Evolutionary conservation across 30 jellyfish, hydroid and myxozoan species (phyloP), one percentile per base, ranked within the genome.

Genomic region (Aurelia sp.): DNA sequence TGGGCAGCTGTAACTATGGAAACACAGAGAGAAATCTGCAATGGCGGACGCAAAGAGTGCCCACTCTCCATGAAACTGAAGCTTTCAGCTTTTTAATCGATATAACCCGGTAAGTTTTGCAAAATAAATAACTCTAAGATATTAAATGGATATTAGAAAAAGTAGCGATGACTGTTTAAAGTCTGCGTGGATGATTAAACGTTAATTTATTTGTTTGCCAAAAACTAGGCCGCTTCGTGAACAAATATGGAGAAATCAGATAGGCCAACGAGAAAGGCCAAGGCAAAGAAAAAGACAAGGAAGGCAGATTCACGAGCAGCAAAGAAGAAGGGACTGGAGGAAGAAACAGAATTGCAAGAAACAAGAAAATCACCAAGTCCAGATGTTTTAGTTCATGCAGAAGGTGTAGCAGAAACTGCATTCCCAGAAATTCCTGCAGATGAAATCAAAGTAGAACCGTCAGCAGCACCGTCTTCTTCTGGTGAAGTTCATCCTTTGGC

Each of bases 1-100:
- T 69, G 81, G 81, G 81, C 69, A 30, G 63, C 47, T 69, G 81
- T 69, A 22, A 11, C 81, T 21, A 69, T 69, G 81, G 81, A 69
- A 69, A 17, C 81, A 18, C 47, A 24, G 76, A 47, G 8, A 18
- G 63, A 66, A 33, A 27, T 22, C 27, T 22, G 61, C 81, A 69
- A 69, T 69, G 81, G 81, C 81, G 81, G 81, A 69, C 81, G 81
- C 38, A 17, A 30, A 12, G 15, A 50, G 38, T 69, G 31, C 48
- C 15, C 55, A 44, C 15, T 44, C 55, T 7, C 55, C 3, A 5
- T 44, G 55, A 44, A 44, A 8, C 55, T 0, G 3, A 44, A 44
- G 55, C 0, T 44, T 44, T 44, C 16, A 16, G 0, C 15, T 16
- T 44, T 8, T 44, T 44, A 7, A 9, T 9, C 55, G 15, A 44